Evolutionary conservation across 2,797 vertebrate species (phyloP).

Genomic region (Austrolebias charrua): DNA sequence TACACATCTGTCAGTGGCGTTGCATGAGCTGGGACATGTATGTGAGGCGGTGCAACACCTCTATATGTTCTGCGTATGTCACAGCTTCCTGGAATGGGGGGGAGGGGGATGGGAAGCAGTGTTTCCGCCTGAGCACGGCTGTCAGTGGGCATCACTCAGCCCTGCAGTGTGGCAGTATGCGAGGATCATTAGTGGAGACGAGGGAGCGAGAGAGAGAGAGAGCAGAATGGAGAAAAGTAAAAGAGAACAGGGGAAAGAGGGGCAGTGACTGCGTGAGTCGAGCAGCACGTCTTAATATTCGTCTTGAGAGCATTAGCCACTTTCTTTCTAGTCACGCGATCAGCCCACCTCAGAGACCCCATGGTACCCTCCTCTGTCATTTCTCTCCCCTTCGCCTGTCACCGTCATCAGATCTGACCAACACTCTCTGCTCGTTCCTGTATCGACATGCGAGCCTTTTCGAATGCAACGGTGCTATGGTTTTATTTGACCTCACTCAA

Average conservation of each 20-base stretch:
- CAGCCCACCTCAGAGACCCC: conserved; percentile 58
- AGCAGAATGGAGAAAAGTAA: conserved; percentile 63
- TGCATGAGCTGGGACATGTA: conserved; percentile 56
- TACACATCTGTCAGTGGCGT: conserved; percentile 62
- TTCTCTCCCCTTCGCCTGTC: conserved; percentile 43
- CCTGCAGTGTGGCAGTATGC: conserved; percentile 76
- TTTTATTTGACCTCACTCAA: conserved; percentile 48
- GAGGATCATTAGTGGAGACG: conserved; percentile 79
- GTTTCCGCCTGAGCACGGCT: conserved; percentile 79
- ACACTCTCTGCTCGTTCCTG: conserved; percentile 51
- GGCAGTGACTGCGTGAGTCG: conserved; percentile 53
- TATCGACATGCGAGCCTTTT: conserved; percentile 49
- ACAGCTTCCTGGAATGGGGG: conserved; percentile 64
- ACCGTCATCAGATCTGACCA: conserved; percentile 53
- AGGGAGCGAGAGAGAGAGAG: conserved; percentile 59
- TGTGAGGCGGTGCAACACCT: conserved; percentile 62
- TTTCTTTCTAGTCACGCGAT: conserved; percentile 79
- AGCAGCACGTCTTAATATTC: conserved; percentile 72
- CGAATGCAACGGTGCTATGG: conserved; percentile 27
- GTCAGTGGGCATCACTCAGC: conserved; percentile 82
- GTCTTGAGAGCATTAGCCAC: conserved; percentile 82
- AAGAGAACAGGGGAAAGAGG: conserved; percentile 49
- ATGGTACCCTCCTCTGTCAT: conserved; percentile 45
- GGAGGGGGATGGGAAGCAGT: conserved; percentile 56
- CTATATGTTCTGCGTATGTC: conserved; percentile 52